Base-by-base conservation (phyloP, 2,797 vertebrate species). In the Mus minutoides region DNA sequence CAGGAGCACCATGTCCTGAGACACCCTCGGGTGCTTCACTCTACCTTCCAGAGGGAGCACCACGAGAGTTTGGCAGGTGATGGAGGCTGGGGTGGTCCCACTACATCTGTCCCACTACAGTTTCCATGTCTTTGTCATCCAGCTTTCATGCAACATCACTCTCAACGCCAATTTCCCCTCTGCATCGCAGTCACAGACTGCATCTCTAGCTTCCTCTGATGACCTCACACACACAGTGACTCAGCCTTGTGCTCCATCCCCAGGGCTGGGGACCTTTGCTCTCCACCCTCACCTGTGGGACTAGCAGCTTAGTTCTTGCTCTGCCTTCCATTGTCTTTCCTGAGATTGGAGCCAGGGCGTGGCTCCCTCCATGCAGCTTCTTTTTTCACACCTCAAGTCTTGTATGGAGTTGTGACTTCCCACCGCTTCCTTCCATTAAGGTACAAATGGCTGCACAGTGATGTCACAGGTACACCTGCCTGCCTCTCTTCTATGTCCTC, bases 81-180 rank as follows among this genome's bases (percentile, higher is more conserved):
- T n/a, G 31, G 86, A 24, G 40, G 37, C 29, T 49, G 22, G 40
- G 40, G 6, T 62, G 40, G 73, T 24, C 29, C 24, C n/a, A n/a
- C n/a, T n/a, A n/a, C n/a, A 21, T 62, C 73, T 49, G 29, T 46
- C 58, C 58, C 7, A 24, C 58, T 60, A 24, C 22, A 60, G 58
- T 24, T 58, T 58, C 24, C 54, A 17, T 62, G 46, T 26, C 46
- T 56, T 34, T 62, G 73, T 77, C 14, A 29, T 88, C 19, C 12
- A 6, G 6, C 10, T 24, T 17, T 29, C 24, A 29, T 0, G 5
- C 11, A 34, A 2, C 1, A 1, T 10, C 26, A 21, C 26, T 31
- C 24, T 31, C 52, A 0, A 0, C 0, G 10, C 19, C 40, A 60
- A 29, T 76, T 26, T 54, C 56, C 11, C 71, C 37, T 29, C 4